Percentiles rank a stretch among this genome's conserved stretches.
These are phyloP conservation scores for Cochlearius cochlearius DNA, from an alignment of 2,113 vertebrate species.

Conservation along the genomic window DNA sequence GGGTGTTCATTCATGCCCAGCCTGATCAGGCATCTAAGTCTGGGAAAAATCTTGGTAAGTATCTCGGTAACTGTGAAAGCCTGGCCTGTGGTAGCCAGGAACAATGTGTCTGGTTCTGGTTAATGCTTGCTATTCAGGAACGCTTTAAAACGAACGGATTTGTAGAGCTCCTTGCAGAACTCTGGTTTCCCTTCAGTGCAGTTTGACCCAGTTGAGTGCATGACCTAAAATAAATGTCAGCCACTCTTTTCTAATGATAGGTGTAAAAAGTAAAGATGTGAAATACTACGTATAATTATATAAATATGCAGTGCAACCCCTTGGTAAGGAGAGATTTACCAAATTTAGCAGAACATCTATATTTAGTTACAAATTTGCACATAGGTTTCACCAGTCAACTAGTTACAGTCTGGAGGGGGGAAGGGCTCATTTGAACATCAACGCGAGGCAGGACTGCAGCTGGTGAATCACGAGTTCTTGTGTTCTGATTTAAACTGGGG, in stretches of 20 bases:
- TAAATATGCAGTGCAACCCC: not conserved
- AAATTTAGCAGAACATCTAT: constrained; percentile 24
- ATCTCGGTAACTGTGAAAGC: not conserved
- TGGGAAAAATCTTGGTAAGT: not conserved
- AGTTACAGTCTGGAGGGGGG: not conserved
- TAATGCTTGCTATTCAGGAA: not conserved
- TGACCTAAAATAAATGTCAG: constrained; percentile 37
- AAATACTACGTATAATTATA: constrained; percentile 15
- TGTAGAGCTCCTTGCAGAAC: not conserved
- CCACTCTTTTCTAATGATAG: constrained; percentile 26
- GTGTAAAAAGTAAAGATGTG: constrained; percentile 37
- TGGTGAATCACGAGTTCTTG: not conserved
- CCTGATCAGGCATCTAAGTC: not conserved
- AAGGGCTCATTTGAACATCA: not conserved
- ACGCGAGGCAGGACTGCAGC: not conserved
- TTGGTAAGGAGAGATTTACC: not conserved
- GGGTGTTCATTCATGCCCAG: not conserved
- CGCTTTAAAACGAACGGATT: not conserved
- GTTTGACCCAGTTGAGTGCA: constrained; percentile 7
- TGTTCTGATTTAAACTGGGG: not conserved
- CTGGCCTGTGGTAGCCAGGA: not conserved
- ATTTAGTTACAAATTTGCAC: constrained; percentile 28
- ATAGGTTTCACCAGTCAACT: not conserved
- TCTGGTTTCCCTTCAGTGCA: not conserved
- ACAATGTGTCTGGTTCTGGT: not conserved